Base-by-base conservation (phyloP, 2,113 vertebrate species). In the Macrotis lagotis region DNA sequence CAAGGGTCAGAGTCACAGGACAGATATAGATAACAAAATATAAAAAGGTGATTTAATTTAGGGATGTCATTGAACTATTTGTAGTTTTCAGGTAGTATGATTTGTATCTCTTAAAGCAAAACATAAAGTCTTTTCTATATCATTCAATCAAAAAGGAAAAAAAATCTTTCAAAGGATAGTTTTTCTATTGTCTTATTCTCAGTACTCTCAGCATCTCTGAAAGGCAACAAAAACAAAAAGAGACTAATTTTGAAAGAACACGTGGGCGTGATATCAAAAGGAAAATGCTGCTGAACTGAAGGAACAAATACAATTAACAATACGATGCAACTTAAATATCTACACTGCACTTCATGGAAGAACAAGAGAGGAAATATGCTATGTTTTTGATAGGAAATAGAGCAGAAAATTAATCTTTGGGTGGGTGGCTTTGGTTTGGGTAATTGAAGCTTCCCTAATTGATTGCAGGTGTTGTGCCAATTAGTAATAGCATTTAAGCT, bases 341-440 rank as follows among this genome's bases (percentile, higher is more conserved):
- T 96, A 47, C 96, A 96, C 90, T 10, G 51, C 31, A 95, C 52
- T 89, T 47, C 19, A 92, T 94, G 48, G 90, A 97, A 96, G 97
- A 93, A 95, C 51, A 0, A 88, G 66, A 91, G 53, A 95, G 92
- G 95, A 97, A 94, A 95, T 53, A 50, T 50, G 97, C 97, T 92
- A 88, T 97, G 96, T 97, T 97, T 97, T 96, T 96, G 95, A 97
- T 92, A 83, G 95, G 59, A 98, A 97, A 95, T 88, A 97, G 93
- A 97, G 83, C n/a, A 97, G 91, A 96, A 98, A 98, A 96, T 90
- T 66, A 95, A 95, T 96, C 93, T 96, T 93, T 93, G 95, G 97
- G 97, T 94, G 94, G 93, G 92, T 91, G 96, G 95, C 92, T 98
- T 97, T 94, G 96, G 97, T 92, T 93, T 96, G 95, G 94, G 93